Conservation (phyloP, 2,113 vertebrate species). For the Hirundichthys speculiger region DNA sequence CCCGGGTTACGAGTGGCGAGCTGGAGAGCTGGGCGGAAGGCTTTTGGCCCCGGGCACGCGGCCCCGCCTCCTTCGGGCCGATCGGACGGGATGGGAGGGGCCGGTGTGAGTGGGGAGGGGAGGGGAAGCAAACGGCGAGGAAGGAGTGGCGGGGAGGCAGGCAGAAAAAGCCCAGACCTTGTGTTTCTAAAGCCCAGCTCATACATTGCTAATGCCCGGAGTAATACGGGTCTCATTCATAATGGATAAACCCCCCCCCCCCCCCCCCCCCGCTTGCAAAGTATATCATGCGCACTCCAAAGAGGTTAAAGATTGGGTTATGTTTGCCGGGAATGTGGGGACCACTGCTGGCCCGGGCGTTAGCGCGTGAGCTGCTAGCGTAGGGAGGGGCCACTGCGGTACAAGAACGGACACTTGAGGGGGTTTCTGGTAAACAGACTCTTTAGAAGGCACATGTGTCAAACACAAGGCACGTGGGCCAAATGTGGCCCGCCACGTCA, state of each 20-base stretch:
- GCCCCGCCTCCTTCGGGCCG: slow-evolving; percentile 48
- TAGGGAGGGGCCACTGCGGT: slow-evolving; percentile 30
- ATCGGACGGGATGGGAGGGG: slow-evolving; percentile 53
- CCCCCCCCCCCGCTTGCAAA: slow-evolving; percentile 64
- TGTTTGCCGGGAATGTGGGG: slow-evolving; percentile 69
- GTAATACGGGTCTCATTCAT: slow-evolving; percentile 83
- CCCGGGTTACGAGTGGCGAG: slow-evolving; percentile 19
- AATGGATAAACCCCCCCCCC: slow-evolving; percentile 72
- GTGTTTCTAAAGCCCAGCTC: slow-evolving; percentile 80
- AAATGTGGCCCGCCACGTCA: too few species aligned
- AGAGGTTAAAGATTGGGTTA: slow-evolving; percentile 78
- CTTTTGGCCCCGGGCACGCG: slow-evolving; percentile 50
- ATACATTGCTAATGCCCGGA: slow-evolving; percentile 81
- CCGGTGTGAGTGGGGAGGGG: slow-evolving; percentile 23
- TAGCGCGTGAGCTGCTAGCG: slow-evolving; percentile 38
- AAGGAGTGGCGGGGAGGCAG: slow-evolving; percentile 52
- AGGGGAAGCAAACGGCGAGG: too few species aligned
- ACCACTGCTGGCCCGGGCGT: slow-evolving; percentile 57
- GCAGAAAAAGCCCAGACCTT: slow-evolving; percentile 65
- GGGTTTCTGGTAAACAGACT: slow-evolving; percentile 13
- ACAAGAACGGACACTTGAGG: background rate
- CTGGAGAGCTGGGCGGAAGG: slow-evolving; percentile 36
- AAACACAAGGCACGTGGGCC: too few species aligned
- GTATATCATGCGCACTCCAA: slow-evolving; percentile 76
- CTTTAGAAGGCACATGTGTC: too few species aligned